Evolutionary conservation across 2,113 vertebrate species (phyloP), one percentile per base, ranked within the genome.

Genomic region (Heterochromis multidens): DNA sequence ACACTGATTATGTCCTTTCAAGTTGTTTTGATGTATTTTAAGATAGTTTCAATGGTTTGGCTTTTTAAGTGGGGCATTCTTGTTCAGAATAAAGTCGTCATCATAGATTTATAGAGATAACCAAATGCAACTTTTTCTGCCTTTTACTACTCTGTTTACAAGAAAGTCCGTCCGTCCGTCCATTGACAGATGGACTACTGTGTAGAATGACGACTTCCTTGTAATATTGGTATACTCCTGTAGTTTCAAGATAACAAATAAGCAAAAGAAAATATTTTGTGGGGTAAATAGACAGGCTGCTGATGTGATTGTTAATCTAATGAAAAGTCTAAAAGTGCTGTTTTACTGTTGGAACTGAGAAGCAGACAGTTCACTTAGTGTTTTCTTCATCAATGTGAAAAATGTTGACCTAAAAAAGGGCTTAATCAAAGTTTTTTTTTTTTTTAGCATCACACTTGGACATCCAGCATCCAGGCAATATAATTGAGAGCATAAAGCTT

Each of bases 11-110:
- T 80, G 63, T 79, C 35, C 33, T 63, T 52, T 63, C 6, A 77
- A 70, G 63, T 16, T 83, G 57, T 72, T 82, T 43, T 40, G 12
- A 67, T 65, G 17, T 13, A 43, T 67, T 84, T 87, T 40, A 56
- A 84, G 58, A 56, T 31, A 3, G 2, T 57, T 84, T 81, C 76
- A 23, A 86, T 82, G 62, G 31, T 35, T 29, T 77, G 21, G 19
- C 31, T 11, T 81, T 82, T 29, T 77, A 65, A 87, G 62, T 74
- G 62, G 57, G 35, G 1, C 9, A 1, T 52, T 77, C 10, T 70
- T 79, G 59, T 82, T 85, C 83, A 65, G 46, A 80, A 72, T 78
- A 3, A 19, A 62, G 54, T 11, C 56, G 3, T 82, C 6, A 49
- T 37, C n/a, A 21, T 80, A 40, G 6, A 77, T 80, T 72, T 46